Evolutionary conservation across 2,113 vertebrate genomes (phyloP), one percentile per base, ranked within the genome.

Genomic region (Copsychus sechellarum): DNA sequence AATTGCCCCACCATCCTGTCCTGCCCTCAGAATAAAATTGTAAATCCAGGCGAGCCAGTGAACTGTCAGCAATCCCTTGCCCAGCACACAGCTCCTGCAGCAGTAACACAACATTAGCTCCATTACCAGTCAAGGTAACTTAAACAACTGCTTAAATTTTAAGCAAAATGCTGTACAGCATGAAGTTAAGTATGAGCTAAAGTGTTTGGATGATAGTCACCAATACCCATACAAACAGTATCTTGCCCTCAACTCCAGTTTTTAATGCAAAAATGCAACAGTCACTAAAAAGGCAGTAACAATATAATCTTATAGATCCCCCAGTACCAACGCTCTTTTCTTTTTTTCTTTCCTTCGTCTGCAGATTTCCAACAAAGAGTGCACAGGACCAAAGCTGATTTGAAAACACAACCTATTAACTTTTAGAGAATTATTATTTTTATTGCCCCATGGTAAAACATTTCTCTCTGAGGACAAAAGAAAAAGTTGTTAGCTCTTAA

Each of bases 1-100:
- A 84, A 92, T 71, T 91, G 94, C 77, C 72, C 67, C 12, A 5
- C 72, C 86, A 86, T 67, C 86, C 94, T 91, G 80, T 28, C 58
- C 70, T 67, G 61, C 70, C 70, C 84, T 85, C 89, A 33, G 53
- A 96, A 84, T 24, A 76, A 81, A 95, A 71, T 2, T 10, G 0
- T 60, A 91, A 92, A 89, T 61, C 66, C 73, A 72, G 53, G 65
- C 23, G 4, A 91, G 83, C 17, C 91, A 89, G 67, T 5, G 38
- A 87, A 40, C 84, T 87, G 91, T 53, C 92, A 95, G 89, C 73
- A 29, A 67, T 48, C n/a, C 48, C 70, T 23, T 26, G 40, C 62
- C 57, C 60, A 81, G 72, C 56, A 17, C 4, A 43, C 36, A 61
- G 61, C 7, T 72, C 56, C 78, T 81, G 65, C 54, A 67, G 56